phyloP scores from a whole-genome alignment of 2,797 vertebrate species.

The Parauchenoglanis ngamensis region DNA sequence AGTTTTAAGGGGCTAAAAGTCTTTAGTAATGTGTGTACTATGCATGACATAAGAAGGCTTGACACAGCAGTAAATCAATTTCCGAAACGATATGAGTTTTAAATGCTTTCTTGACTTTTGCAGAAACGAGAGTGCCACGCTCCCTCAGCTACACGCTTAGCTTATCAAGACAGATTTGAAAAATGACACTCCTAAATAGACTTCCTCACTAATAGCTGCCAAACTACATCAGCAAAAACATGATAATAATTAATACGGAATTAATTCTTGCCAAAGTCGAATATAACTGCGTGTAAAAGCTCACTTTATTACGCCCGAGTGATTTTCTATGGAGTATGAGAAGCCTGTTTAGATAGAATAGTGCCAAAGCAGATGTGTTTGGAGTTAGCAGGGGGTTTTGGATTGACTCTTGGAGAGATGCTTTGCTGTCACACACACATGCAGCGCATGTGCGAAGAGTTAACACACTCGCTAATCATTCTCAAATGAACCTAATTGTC shows the following conservation, averaged over 20 bases:
- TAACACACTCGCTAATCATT: constrained; percentile 64
- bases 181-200: not conserved
- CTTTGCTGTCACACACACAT: constrained; percentile 56
- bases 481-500: constrained; percentile 63
- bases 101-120: not conserved
- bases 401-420: constrained; percentile 36
- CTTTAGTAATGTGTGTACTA: not conserved
- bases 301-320: constrained; percentile 3
- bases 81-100: not conserved
- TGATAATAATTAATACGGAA: not conserved
- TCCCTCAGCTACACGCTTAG: not conserved
- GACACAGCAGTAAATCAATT: constrained; percentile 10
- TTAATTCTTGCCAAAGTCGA: not conserved
- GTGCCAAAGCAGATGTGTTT: constrained; percentile 42
- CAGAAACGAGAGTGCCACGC: not conserved
- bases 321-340: not conserved
- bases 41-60: constrained; percentile 10
- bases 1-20: not conserved
- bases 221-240: not conserved
- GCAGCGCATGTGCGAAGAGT: constrained; percentile 47
- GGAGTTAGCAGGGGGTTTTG: constrained; percentile 43
- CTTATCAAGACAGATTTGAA: not conserved
- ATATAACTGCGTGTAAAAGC: constrained; percentile 1
- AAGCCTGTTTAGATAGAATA: constrained; percentile 22
- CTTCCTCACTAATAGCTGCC: not conserved